A percentile compares a stretch with the other conserved stretches of the same genome.
phyloP scores from a whole-genome alignment of 2,888 invertebrate genomes.

The Atherix ibis region DNA sequence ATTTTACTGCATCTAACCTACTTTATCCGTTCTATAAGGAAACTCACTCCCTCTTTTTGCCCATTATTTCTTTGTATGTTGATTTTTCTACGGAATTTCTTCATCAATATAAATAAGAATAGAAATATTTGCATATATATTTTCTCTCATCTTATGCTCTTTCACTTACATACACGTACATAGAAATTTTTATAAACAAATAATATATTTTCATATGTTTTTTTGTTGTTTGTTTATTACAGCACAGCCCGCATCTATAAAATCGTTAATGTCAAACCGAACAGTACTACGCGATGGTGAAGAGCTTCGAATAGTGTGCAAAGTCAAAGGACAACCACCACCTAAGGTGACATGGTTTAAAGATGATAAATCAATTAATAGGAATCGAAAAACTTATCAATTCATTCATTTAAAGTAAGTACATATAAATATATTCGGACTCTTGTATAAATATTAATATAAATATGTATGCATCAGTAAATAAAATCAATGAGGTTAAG shows the following conservation, averaged over 20 bases:
- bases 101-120: no score
- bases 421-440: no score
- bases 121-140: no score
- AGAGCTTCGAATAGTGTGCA: conserved; percentile 53
- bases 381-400: conserved; percentile 28
- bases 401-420: conserved; percentile 32
- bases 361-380: conserved; percentile 45
- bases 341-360: conserved; percentile 73
- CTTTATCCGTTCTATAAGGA: no score
- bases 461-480: background rate
- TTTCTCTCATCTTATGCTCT: no score
- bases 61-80: no score
- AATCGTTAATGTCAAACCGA: conserved; percentile 21
- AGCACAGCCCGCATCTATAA: conserved; percentile 34
- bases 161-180: no score
- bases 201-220: no score
- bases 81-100: no score
- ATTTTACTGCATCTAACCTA: no score
- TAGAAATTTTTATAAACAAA: no score
- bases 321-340: conserved; percentile 58
- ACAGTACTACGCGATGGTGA: conserved; percentile 31
- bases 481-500: background rate
- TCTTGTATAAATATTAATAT: conserved; percentile 4
- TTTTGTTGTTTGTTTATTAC: conserved; percentile 20
- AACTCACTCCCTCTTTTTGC: no score